phyloP scores from a whole-genome alignment of 1,140 invertebrate genomes.

The Conus ventricosus region DNA sequence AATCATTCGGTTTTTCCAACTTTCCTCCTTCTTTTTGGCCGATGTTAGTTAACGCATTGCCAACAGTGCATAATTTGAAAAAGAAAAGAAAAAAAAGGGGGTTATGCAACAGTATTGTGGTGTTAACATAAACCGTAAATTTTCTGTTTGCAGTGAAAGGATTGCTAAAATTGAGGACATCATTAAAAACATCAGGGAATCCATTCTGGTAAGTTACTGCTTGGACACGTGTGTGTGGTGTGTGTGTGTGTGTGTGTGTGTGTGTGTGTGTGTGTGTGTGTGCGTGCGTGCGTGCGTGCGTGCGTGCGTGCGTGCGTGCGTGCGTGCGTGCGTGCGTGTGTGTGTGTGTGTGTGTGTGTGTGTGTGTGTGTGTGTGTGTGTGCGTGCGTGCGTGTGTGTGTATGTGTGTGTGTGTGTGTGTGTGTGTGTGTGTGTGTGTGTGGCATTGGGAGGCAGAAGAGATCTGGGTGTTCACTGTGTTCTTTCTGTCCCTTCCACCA shows the following conservation, averaged over 20 bases:
- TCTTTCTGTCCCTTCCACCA: background rate
- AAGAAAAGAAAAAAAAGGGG: too few species aligned
- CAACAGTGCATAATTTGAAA: too few species aligned
- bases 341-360: background rate
- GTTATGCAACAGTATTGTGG: too few species aligned
- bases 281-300: too few species aligned
- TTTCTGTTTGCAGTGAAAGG: constrained; percentile 59
- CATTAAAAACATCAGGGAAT: constrained; percentile 64
- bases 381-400: too few species aligned
- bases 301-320: too few species aligned
- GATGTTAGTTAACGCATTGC: too few species aligned
- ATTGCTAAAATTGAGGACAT: constrained; percentile 66
- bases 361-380: background rate
- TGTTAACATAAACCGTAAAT: too few species aligned
- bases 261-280: background rate
- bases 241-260: constrained; percentile 1
- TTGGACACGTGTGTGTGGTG: background rate
- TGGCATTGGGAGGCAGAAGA: too few species aligned
- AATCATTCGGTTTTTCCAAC: background rate
- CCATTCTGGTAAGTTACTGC: constrained; percentile 56
- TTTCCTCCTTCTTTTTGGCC: background rate
- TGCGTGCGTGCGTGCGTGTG: too few species aligned
- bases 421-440: background rate
- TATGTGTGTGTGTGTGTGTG: background rate
- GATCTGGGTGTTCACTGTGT: too few species aligned